Evolutionary conservation across 2,888 invertebrate species (phyloP), one percentile per base, ranked within the genome.

Genomic region (Pachydiplax longipennis): DNA sequence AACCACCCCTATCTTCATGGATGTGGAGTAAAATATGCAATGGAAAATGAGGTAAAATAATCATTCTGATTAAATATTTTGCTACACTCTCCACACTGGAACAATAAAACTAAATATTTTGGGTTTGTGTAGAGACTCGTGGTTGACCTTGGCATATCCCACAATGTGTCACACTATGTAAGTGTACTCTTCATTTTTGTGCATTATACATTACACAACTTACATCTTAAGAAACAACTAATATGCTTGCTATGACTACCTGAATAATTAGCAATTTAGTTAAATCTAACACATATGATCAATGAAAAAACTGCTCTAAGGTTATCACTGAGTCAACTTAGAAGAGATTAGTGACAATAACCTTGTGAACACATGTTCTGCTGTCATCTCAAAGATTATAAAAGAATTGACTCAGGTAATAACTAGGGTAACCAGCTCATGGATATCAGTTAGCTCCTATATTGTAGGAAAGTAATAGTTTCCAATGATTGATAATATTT

Each of bases 41-140:
- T 37, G 18, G 61, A 87, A 87, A 87, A 35, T 87, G 87, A 87
- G 87, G 87, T 87, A 87, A 87, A 31, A 87, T n/a, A 35, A 87
- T 87, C n/a, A 35, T 87, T 58, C 83, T 61, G 37, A 87, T 61
- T 2, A 73, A 87, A 87, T 87, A 61, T 87, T 61, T 37, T 65
- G 37, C 87, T n/a, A 61, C n/a, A 61, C 8, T 31, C 65, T 61
- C 58, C 87, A 61, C 37, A 87, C 25, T 58, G 22, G 31, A 73
- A 37, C 58, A 87, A 40, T 37, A 87, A 61, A 83, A 87, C 61
- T 87, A 37, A n/a, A 13, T 65, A 15, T 87, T 37, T 1, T 37
- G 61, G 87, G 58, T 31, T 61, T 61, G n/a, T 87, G 61, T 37
- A 65, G 40, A 87, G 53, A 44, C 37, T 87, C 35, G n/a, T 37